These are phyloP conservation scores for Collichthys lucidus DNA, from an alignment of 2,113 vertebrate genomes.

Conservation along the genomic window DNA sequence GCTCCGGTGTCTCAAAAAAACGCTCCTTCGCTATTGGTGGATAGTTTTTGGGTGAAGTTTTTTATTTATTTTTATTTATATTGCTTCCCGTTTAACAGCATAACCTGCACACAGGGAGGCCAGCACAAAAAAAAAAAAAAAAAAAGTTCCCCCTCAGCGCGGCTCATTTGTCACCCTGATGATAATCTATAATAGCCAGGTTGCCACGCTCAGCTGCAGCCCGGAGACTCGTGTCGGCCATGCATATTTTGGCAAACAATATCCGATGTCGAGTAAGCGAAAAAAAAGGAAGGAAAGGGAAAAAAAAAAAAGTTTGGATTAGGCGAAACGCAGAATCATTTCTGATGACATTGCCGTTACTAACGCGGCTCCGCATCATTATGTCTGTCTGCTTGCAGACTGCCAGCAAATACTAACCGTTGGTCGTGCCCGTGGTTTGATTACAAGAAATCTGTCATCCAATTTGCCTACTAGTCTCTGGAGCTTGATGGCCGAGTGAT, in stretches of 20 bases:
- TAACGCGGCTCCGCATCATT: conserved; percentile 55
- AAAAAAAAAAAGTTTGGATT: conserved; percentile 19
- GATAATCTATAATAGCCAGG: conserved; percentile 68
- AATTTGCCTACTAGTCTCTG: conserved; percentile 50
- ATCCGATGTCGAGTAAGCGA: conserved; percentile 45
- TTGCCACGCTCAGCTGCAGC: conserved; percentile 46
- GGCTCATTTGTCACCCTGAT: conserved; percentile 73
- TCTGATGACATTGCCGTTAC: conserved; percentile 58
- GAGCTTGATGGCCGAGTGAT: conserved; percentile 33
- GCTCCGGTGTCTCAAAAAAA: not conserved
- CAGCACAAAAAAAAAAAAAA: not conserved
- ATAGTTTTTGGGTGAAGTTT: not conserved
- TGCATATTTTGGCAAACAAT: conserved; percentile 51
- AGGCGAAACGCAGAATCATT: conserved; percentile 29
- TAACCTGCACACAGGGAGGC: conserved; percentile 25
- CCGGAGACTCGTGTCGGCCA: conserved; percentile 27
- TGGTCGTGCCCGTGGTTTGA: conserved; percentile 38
- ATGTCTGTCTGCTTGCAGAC: conserved; percentile 45
- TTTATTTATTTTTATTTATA: not conserved
- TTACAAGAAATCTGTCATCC: conserved; percentile 40
- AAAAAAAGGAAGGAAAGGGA: not conserved
- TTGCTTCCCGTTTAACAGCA: not conserved
- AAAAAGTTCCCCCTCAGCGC: not conserved
- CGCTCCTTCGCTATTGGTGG: not conserved
- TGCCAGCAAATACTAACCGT: conserved; percentile 37